Base-by-base conservation (phyloP, 35 echinoderm and acorn worm species). In the Ophiothrix spiculata region DNA sequence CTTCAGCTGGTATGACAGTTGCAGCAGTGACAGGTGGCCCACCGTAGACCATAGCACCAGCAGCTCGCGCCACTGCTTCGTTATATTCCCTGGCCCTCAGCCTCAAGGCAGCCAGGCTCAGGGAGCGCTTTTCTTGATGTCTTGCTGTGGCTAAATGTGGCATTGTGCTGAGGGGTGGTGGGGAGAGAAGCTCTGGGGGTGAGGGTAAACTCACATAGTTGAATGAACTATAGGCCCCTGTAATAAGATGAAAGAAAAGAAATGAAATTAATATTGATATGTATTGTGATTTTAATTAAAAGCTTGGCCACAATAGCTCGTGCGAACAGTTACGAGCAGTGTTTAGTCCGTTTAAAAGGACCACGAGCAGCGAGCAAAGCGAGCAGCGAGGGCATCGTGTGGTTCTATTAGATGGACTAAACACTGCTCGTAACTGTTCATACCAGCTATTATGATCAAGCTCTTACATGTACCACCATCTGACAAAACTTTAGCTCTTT, bases 81-180 rank as follows among this genome's bases (percentile, higher is more conserved):
- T 84, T 86, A 77, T 94, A 95, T 74, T 95, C 93, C 56, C 78
- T 82, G 31, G 88, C 93, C 31, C 93, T 60, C 40, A 90, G 86
- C 17, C 93, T 79, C 33, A 95, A 81, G 28, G 93, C 93, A 56
- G 93, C 93, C 32, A 95, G 79, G 33, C 93, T 95, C 15, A 95
- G 81, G 0, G 93, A 91, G 13, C 93, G 39, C 46, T 95, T 91
- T 56, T 91, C 93, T 38, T 91, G 88, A 34, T 91, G 80, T 73
- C 49, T 39, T 25, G 3, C 60, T 12, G 8, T 15, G 1, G 17
- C 3, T 6, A 15, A 25, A n/a, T 15, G 60, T 6, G 60, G 16
- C 3, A 69, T 69, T 69, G 60, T 69, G 4, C 16, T 69, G 19
- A 49, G 42, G 17, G 25, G 60, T 69, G 60, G 60, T 25, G 60